Conservation (phyloP, 1,140 invertebrate genomes). For the Eriocheir sinensis region DNA sequence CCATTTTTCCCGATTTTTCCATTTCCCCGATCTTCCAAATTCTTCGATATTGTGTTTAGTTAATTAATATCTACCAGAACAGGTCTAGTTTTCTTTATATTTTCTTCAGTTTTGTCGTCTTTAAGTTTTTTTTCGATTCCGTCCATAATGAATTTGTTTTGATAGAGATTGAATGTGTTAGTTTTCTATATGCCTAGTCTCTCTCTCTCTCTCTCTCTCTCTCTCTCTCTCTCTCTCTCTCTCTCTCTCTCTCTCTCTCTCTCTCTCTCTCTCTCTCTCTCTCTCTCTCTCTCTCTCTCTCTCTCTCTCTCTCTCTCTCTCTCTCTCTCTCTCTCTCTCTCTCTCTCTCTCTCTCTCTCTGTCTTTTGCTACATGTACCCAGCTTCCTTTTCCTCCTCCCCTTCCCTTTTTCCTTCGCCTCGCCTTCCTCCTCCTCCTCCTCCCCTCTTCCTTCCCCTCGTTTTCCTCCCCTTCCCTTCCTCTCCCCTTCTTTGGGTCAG, state of each 20-base stretch:
- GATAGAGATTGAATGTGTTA: too few relatives aligned
- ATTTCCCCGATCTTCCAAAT: too few relatives aligned
- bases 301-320: not conserved
- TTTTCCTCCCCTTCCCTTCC: not conserved
- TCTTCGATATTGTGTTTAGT: too few relatives aligned
- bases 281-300: not conserved
- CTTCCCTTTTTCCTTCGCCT: not conserved
- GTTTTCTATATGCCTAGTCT: too few relatives aligned
- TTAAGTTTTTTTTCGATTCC: too few relatives aligned
- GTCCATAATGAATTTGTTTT: too few relatives aligned
- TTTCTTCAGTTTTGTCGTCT: too few relatives aligned
- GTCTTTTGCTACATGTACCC: too few relatives aligned
- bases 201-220: not conserved
- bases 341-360: constrained; percentile 2
- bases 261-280: not conserved
- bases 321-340: constrained; percentile 14
- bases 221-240: not conserved
- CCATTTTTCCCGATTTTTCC: too few relatives aligned
- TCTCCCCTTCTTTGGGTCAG: not conserved
- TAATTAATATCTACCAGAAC: too few relatives aligned
- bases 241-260: not conserved
- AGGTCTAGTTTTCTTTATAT: too few relatives aligned
- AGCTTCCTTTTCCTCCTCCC: too few relatives aligned
- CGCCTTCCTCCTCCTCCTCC: not conserved
- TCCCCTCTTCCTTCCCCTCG: not conserved